Conservation (phyloP, 2,888 invertebrate genomes). For the Leucophenga montana region DNA sequence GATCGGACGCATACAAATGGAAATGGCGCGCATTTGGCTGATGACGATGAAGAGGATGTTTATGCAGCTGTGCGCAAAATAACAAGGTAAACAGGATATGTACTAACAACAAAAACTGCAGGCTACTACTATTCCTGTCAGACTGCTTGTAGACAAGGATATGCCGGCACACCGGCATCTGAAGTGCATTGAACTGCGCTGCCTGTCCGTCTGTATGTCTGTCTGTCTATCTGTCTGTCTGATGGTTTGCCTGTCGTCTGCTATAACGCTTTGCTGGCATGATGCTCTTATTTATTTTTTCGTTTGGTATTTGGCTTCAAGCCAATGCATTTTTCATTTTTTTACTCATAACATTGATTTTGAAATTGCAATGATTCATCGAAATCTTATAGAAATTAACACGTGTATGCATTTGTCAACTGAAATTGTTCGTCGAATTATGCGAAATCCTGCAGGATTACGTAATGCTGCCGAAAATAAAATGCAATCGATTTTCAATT, state of each 20-base stretch:
- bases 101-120: too few relatives aligned
- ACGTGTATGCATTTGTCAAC: too few relatives aligned
- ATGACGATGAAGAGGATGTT: conserved; percentile 52
- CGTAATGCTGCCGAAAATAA: conserved; percentile 4
- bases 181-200: conserved; percentile 12
- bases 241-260: too few relatives aligned
- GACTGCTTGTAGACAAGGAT: neutral
- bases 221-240: too few relatives aligned
- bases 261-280: too few relatives aligned
- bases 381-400: too few relatives aligned
- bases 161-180: neutral
- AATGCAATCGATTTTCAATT: conserved; percentile 26
- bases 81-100: conserved; percentile 55
- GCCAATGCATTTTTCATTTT: neutral
- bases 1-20: conserved; percentile 46
- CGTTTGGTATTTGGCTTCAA: neutral
- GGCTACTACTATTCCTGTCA: too few relatives aligned
- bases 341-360: too few relatives aligned
- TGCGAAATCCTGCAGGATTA: neutral
- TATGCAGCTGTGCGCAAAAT: conserved; percentile 54
- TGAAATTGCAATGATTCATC: too few relatives aligned
- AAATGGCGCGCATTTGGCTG: conserved; percentile 37
- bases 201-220: too few relatives aligned
- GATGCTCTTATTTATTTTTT: too few relatives aligned
- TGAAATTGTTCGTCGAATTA: too few relatives aligned